Evolutionary conservation across 1,140 invertebrate species (phyloP).

Genomic region (Elymnias hypermnestra): DNA sequence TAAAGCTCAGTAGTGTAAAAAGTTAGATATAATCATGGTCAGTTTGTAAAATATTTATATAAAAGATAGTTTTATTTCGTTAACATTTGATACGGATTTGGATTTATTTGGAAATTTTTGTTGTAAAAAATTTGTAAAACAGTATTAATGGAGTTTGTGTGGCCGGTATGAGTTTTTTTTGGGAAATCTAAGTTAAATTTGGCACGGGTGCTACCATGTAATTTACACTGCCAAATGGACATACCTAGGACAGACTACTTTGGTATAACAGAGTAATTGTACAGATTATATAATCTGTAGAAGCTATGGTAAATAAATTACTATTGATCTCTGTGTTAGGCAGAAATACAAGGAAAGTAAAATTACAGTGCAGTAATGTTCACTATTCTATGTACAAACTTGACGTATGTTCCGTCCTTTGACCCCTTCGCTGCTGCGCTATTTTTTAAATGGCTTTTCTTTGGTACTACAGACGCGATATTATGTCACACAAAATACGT

Average conservation of each 20-base stretch:
- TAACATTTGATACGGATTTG: background rate
- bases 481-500: too few species aligned
- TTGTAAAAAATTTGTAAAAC: constrained; percentile 27
- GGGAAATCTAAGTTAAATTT: constrained; percentile 13
- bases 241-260: background rate
- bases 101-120: background rate
- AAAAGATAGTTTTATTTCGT: background rate
- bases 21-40: constrained; percentile 23
- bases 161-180: constrained; percentile 19
- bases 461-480: too few species aligned
- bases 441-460: too few species aligned
- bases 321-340: too few species aligned
- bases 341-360: too few species aligned
- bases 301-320: too few species aligned
- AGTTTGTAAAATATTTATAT: background rate
- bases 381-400: too few species aligned
- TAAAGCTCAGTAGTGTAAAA: constrained; percentile 24
- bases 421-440: too few species aligned
- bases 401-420: too few species aligned
- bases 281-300: background rate
- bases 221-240: constrained; percentile 33
- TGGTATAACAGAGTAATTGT: background rate
- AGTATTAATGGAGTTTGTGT: constrained; percentile 53
- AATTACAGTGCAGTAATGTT: too few species aligned
- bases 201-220: constrained; percentile 39